Percentiles rank a stretch among this genome's conserved stretches.
These are phyloP conservation scores for Gisinianus flammeolus DNA, from an alignment of 2,888 invertebrate genomes.

Conservation along the genomic window DNA sequence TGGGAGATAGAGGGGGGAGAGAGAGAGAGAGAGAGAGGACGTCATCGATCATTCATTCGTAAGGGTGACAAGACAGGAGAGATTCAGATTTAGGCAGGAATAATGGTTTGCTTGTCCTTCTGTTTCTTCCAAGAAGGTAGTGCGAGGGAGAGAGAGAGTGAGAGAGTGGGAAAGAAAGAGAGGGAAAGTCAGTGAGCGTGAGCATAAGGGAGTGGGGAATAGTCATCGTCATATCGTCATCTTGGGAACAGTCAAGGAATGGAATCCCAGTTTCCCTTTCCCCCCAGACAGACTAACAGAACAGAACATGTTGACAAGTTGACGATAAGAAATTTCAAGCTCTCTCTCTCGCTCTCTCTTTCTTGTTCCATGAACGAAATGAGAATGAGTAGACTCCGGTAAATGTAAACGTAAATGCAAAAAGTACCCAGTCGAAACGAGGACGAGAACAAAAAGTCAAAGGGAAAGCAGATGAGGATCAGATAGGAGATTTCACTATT, in stretches of 20 bases:
- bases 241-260: conserved; percentile 5
- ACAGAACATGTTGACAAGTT: conserved; percentile 38
- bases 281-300: background rate
- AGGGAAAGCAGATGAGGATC: conserved; percentile 25
- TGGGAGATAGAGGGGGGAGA: background rate
- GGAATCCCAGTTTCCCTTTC: background rate
- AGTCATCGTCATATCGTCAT: conserved; percentile 25
- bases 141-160: background rate
- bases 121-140: background rate
- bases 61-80: conserved; percentile 38
- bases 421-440: background rate
- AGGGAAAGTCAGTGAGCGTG: background rate
- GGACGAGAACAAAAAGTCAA: background rate
- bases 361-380: background rate
- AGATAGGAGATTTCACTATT: conserved; percentile 14
- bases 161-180: background rate
- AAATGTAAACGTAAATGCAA: background rate
- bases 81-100: conserved; percentile 38
- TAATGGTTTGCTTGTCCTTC: conserved; percentile 25
- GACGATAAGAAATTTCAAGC: conserved; percentile 25
- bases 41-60: conserved; percentile 39
- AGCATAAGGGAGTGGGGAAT: conserved; percentile 4
- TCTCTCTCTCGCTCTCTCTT: conserved; percentile 6
- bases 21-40: conserved; percentile 20
- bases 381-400: background rate